A percentile compares a stretch with the other conserved stretches of the same genome.
These are phyloP conservation scores for Salvelinus namaycush DNA, from an alignment of 2,113 vertebrate species.

Conservation along the genomic window DNA sequence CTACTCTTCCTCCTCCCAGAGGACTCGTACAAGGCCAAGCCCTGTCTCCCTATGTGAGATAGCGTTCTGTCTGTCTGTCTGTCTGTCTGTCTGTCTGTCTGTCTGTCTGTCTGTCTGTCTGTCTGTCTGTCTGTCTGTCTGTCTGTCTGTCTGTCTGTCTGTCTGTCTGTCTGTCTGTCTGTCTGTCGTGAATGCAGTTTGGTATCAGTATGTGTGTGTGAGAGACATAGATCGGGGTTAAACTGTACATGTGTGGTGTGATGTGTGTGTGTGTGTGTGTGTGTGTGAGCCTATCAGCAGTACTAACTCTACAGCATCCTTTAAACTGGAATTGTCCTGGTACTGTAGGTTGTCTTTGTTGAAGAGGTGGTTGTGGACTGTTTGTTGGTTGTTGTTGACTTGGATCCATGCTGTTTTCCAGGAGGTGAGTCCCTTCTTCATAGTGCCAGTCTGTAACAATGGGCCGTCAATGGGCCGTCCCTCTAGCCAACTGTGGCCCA, in stretches of 20 bases:
- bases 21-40: not conserved
- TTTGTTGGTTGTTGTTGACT: too few relatives aligned
- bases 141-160: not conserved
- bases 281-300: not conserved
- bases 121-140: not conserved
- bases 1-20: not conserved
- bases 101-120: not conserved
- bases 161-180: not conserved
- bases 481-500: not conserved
- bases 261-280: conserved; percentile 1
- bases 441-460: not conserved
- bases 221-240: too few relatives aligned
- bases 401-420: too few relatives aligned
- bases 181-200: not conserved
- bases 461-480: not conserved
- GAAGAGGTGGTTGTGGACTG: too few relatives aligned
- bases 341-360: too few relatives aligned
- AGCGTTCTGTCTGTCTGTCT: not conserved
- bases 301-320: too few relatives aligned
- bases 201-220: not conserved
- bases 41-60: too few relatives aligned
- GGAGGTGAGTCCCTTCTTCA: not conserved
- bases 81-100: not conserved
- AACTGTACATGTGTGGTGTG: not conserved
- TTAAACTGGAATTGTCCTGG: too few relatives aligned